Evolutionary conservation across 53 echinoderm and acorn worm species (phyloP), one percentile per base, ranked within the genome.

Genomic region (Hippasteria phrygiana): DNA sequence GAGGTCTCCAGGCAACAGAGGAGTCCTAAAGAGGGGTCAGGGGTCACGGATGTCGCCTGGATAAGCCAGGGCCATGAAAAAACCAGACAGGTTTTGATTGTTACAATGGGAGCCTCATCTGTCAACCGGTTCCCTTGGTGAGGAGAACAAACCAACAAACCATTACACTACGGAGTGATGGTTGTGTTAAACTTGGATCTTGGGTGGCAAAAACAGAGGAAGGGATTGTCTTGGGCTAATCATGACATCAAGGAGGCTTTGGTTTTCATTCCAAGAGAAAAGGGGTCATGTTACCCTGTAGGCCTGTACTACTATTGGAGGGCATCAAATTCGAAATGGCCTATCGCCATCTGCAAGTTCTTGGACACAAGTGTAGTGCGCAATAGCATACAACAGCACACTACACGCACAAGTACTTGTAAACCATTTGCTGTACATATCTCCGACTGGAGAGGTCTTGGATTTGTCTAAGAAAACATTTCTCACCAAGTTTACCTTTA

Each of bases 41-140:
- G 26, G 82, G 82, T 82, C 66, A 46, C 14, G 31, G 38, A 29
- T 28, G 12, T 53, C 27, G 64, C 82, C 42, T 66, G 12, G 82
- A 65, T 43, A 28, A 45, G 66, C 45, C 28, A 39, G 78, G 55
- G 55, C 20, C 78, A 27, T 29, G 82, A 35, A 18, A 3, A 37
- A 62, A 20, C 27, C 50, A 28, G 82, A 82, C 82, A 82, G 66
- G 67, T 26, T 45, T 27, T 45, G 41, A 65, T 82, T 82, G 82
- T 82, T 82, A 29, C 40, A 27, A 41, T 31, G n/a, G 56, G 46
- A 22, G 29, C 31, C 47, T 66, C 32, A 82, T 82, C 82, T 82
- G 64, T 82, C 82, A 82, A 46, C 65, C 31, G 82, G 46, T 16
- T 64, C 64, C 82, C 82, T 66, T 43, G 45, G 45, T 42, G 31